Evolutionary conservation across 1,140 invertebrate genomes (phyloP), one percentile per base, ranked within the genome.

Genomic region (Philotrypesis tridentata): DNA sequence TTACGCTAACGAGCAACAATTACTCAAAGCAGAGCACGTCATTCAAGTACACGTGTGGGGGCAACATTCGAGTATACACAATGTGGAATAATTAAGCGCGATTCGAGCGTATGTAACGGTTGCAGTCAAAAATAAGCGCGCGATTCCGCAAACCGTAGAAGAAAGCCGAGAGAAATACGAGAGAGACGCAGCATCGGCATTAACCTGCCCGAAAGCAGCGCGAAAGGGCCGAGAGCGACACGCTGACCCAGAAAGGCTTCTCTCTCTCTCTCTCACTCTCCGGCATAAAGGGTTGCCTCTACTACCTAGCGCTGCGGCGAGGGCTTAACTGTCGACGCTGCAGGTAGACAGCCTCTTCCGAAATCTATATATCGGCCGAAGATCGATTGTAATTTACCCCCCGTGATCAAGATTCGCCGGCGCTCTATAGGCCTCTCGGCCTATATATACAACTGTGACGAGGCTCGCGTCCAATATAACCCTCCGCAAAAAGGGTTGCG

Each of bases 351-450:
- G 55, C 6, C 14, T 65, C 25, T 27, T n/a, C n/a, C 5, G 25
- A 17, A 43, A 17, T n/a, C n/a, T n/a, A n/a, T n/a, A 17, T 43
- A 77, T 43, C 37, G 61, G 17, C 2, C 17, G 68, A 74, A 86
- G 80, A 87, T 87, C 84, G 86, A 87, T 87, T 84, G 82, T 79
- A 87, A 87, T 87, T 87, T 87, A 83, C 81, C 83, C 73, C 72
- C 76, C 67, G 55, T 11, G 6, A n/a, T 21, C 63, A 85, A 83
- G 61, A 72, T 63, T 71, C 33, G 74, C 68, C 70, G n/a, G 84
- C 68, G 76, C 33, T 5, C 33, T 37, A 37, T 37, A n/a, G n/a
- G 74, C 68, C 70, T 83, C 68, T 76, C 37, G 82, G 79, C 83
- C n/a, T n/a, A n/a, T n/a, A n/a, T 85, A 9, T 61, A 75, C 63